Conservation (phyloP, 2,888 invertebrate genomes). For the Biston stratarius region DNA sequence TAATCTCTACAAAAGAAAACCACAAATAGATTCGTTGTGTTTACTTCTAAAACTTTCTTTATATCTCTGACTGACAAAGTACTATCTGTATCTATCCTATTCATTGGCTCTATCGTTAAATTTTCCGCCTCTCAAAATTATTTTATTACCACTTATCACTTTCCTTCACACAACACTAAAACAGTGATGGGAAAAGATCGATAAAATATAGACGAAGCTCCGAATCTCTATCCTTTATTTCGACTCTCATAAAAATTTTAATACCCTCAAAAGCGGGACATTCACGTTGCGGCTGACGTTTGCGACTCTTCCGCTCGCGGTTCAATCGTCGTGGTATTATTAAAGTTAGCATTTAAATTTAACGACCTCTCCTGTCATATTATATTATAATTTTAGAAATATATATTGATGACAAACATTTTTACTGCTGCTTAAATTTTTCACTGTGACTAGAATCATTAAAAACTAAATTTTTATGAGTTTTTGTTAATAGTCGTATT, state of each 20-base stretch:
- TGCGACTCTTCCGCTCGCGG: slow-evolving; percentile 12
- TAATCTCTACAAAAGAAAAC: slow-evolving; percentile 2
- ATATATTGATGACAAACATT: slow-evolving; percentile 21
- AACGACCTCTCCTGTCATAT: slow-evolving; percentile 9
- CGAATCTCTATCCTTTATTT: slow-evolving; percentile 72
- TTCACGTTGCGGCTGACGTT: slow-evolving; percentile 47
- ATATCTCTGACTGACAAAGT: background rate
- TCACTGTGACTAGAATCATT: background rate
- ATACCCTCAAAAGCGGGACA: slow-evolving; percentile 59
- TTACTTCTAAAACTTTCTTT: background rate
- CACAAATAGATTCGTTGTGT: slow-evolving; percentile 1
- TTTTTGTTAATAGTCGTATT: background rate
- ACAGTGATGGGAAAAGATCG: slow-evolving; percentile 67
- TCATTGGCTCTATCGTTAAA: slow-evolving; percentile 40
- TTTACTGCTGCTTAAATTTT: slow-evolving; percentile 14
- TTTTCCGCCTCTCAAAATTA: slow-evolving; percentile 40
- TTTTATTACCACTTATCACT: slow-evolving; percentile 63
- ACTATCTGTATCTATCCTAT: background rate
- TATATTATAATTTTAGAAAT: slow-evolving; percentile 4
- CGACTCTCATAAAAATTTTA: slow-evolving; percentile 72
- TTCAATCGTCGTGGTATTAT: slow-evolving; percentile 1
- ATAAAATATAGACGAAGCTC: slow-evolving; percentile 60
- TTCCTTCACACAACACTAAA: slow-evolving; percentile 52
- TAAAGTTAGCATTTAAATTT: slow-evolving; percentile 3
- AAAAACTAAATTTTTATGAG: slow-evolving; percentile 6